Evolutionary conservation across 2,888 invertebrate species (phyloP).

Genomic region (Idaea straminata): DNA sequence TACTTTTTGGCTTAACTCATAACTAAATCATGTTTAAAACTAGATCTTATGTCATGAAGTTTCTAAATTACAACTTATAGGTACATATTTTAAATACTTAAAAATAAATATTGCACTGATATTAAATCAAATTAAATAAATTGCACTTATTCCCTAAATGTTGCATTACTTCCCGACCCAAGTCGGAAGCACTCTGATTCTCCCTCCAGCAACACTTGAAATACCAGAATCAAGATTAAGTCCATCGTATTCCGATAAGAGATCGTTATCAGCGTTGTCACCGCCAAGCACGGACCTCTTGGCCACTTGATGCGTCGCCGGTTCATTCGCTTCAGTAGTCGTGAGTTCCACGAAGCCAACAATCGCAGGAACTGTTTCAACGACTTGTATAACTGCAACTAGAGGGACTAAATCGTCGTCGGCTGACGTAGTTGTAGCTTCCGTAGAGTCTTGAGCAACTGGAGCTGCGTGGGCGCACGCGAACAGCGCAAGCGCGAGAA

Average conservation of each 20-base stretch:
- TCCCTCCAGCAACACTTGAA: conserved; percentile 56
- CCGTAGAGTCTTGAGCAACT: conserved; percentile 31
- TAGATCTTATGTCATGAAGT: neutral
- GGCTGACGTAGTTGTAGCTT: conserved; percentile 41
- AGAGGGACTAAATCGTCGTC: conserved; percentile 35
- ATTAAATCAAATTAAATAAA: neutral
- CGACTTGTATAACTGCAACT: conserved; percentile 50
- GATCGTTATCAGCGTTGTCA: conserved; percentile 60
- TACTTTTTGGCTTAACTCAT: neutral
- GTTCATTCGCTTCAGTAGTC: conserved; percentile 37
- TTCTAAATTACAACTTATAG: neutral
- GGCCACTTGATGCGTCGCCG: conserved; percentile 48
- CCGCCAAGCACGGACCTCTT: conserved; percentile 60
- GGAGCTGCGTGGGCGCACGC: conserved; percentile 48
- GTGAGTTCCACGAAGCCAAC: conserved; percentile 39
- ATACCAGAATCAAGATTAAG: conserved; percentile 51
- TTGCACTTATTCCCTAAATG: neutral
- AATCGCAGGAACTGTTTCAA: conserved; percentile 53
- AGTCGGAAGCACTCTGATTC: conserved; percentile 69
- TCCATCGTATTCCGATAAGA: conserved; percentile 60
- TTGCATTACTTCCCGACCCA: conserved; percentile 44
- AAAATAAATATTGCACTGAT: neutral
- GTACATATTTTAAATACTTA: neutral
- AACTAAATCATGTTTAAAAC: neutral
- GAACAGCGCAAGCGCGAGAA: conserved; percentile 55